phyloP scores from a whole-genome alignment of 2,113 vertebrate genomes.

The Ciconia stormi region DNA sequence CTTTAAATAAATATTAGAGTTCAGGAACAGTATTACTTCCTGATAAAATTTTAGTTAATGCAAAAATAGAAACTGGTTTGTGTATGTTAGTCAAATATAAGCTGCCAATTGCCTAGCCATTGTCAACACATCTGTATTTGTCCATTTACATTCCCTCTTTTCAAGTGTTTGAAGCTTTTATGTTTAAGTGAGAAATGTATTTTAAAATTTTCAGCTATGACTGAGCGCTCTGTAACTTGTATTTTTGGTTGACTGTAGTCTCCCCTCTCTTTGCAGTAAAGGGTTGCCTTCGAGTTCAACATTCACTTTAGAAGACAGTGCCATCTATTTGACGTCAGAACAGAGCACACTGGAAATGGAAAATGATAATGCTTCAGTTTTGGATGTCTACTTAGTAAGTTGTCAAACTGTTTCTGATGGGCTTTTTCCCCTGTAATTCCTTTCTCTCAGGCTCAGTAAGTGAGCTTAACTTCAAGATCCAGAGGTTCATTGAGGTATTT shows the following conservation, averaged over 20 bases:
- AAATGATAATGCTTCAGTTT: constrained; percentile 89
- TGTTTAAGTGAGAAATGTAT: neutral
- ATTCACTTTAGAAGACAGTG: constrained; percentile 91
- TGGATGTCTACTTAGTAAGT: constrained; percentile 94
- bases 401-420: neutral
- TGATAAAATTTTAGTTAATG: neutral
- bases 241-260: neutral
- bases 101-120: neutral
- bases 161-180: neutral
- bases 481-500: neutral
- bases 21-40: neutral
- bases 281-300: constrained; percentile 88
- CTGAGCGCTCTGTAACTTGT: neutral
- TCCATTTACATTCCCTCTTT: neutral
- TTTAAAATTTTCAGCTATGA: neutral
- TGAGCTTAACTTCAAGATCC: neutral
- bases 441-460: neutral
- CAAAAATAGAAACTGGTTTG: neutral
- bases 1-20: neutral
- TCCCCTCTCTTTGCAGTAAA: constrained; percentile 76
- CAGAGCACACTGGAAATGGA: constrained; percentile 87
- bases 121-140: neutral
- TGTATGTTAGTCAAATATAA: neutral
- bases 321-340: constrained; percentile 92
- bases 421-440: neutral